Base-by-base conservation (phyloP, 2,888 invertebrate genomes). In the Tinea trinotella region DNA sequence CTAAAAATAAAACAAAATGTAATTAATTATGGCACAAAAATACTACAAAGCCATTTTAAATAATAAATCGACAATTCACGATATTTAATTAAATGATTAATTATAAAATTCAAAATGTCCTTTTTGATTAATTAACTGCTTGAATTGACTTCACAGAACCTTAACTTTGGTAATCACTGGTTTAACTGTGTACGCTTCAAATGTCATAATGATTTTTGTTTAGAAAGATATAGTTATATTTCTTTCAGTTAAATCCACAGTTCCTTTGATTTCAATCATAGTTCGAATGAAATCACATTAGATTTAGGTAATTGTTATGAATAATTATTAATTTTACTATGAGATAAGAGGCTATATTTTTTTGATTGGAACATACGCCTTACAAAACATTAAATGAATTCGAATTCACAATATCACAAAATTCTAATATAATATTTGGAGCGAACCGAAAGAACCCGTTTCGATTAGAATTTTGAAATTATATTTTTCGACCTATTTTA, bases 141-240 rank as follows among this genome's bases (percentile, higher is more conserved):
- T 24, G 24, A 24, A 24, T 15, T 13, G 12, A 2, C 40, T n/a
- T 13, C 40, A 40, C 40, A 40, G 30, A 40, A 40, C 40, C 40
- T 13, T 40, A 40, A 40, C 40, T 40, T 40, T 40, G 13, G 40
- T 13, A 40, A 40, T 7, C 7, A 40, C 40, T 13, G 40, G 40
- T 2, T 30, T 30, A 7, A 30, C 30, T 30, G 30, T 7, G 30
- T 30, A 30, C 30, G 30, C 7, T 4, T 30, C 1, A 30, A 30
- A 30, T 30, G 30, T 30, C 30, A 30, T 2, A 30, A 30, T 4
- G n/a, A n/a, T n/a, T n/a, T n/a, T n/a, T n/a, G n/a, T n/a, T 30
- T 4, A 7, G 3, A 30, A 30, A 30, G 30, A 30, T 10, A 30
- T 22, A 22, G 7, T 22, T 7, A 22, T n/a, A n/a, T n/a, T n/a